Evolutionary conservation across 2,113 vertebrate species (phyloP).

Genomic region (Parus major): DNA sequence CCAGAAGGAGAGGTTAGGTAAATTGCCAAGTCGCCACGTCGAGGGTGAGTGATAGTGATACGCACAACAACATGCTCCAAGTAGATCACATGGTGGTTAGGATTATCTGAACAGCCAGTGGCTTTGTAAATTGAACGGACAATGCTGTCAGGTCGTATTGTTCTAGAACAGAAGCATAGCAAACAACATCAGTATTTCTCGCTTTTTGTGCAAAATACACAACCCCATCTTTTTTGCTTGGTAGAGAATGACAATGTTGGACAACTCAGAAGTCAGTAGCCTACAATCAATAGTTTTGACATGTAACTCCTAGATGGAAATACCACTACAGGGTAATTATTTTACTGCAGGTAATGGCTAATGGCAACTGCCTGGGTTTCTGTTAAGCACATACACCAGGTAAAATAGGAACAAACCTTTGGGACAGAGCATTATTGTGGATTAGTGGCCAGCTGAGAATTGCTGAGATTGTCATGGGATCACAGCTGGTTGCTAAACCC

Average conservation of each 20-base stretch:
- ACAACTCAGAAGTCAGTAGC: background rate
- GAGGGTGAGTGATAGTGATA: constrained; percentile 93
- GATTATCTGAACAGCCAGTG: constrained; percentile 91
- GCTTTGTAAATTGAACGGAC: constrained; percentile 98
- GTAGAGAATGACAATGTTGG: background rate
- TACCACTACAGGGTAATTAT: background rate
- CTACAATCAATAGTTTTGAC: background rate
- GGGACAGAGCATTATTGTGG: constrained; percentile 11
- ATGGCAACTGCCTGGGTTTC: background rate
- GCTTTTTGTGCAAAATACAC: background rate
- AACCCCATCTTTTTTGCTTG: background rate
- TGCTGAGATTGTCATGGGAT: constrained; percentile 19
- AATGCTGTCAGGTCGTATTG: constrained; percentile 92
- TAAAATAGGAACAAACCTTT: constrained; percentile 2
- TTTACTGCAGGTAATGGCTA: background rate
- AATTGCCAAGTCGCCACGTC: constrained; percentile 96
- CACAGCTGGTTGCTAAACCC: constrained; percentile 48
- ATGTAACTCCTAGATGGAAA: background rate
- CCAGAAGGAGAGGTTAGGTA: constrained; percentile 97
- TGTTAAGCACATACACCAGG: background rate
- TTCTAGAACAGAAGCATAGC: constrained; percentile 76
- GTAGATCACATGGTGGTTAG: constrained; percentile 95
- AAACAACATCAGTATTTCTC: background rate
- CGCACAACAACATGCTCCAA: constrained; percentile 95
- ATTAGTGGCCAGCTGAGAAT: constrained; percentile 38